Evolutionary conservation across 2,113 vertebrate species (phyloP).

Genomic region (Orthonyx spaldingii): DNA sequence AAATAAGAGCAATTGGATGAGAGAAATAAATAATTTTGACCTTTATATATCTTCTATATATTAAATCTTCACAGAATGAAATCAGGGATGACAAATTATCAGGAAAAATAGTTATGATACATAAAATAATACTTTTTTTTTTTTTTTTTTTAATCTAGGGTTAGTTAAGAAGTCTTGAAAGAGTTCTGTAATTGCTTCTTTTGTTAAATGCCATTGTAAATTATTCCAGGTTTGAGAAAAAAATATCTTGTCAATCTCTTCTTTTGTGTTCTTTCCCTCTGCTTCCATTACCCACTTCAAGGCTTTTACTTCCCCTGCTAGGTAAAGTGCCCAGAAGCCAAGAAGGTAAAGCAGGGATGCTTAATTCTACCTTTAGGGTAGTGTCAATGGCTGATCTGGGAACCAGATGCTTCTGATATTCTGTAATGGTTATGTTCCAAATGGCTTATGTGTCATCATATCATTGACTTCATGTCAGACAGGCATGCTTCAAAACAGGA

Average conservation of each 20-base stretch:
- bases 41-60: background rate
- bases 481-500: background rate
- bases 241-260: background rate
- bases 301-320: background rate
- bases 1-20: background rate
- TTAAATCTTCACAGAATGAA: background rate
- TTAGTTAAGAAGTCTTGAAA: background rate
- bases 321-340: background rate
- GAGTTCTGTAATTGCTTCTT: background rate
- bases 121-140: background rate
- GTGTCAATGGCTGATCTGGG: background rate
- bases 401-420: background rate
- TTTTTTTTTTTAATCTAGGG: background rate
- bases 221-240: background rate
- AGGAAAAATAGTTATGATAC: background rate
- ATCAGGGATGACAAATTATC: background rate
- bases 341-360: background rate
- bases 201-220: background rate
- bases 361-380: background rate
- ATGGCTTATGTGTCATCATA: background rate
- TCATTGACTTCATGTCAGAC: background rate
- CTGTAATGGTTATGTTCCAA: background rate
- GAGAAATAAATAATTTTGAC: background rate
- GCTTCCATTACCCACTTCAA: conserved; percentile 5
- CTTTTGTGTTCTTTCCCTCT: background rate